Conservation (phyloP, 2,888 invertebrate species). For the Lissocephala sabroskyi region DNA sequence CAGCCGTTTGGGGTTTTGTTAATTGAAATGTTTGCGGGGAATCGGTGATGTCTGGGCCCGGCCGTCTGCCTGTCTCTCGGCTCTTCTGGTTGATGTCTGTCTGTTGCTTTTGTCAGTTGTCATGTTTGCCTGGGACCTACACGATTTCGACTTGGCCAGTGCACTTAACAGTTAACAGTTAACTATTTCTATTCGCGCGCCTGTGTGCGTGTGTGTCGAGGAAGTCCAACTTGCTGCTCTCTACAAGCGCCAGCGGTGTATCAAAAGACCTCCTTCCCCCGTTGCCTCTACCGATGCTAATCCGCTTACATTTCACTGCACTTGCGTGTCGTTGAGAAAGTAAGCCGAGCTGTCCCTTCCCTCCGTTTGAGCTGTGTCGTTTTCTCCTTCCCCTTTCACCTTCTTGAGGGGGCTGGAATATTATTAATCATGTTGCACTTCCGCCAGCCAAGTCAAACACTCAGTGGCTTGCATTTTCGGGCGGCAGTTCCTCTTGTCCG, state of each 20-base stretch:
- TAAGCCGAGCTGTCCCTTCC: too few species aligned
- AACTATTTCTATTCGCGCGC: conserved; percentile 7
- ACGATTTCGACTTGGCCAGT: conserved; percentile 26
- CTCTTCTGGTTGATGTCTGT: conserved; percentile 25
- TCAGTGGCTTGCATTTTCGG: too few species aligned
- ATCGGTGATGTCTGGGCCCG: conserved; percentile 12
- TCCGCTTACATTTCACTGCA: not conserved
- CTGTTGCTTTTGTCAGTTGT: conserved; percentile 37
- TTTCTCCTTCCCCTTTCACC: too few species aligned
- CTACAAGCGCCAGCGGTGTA: conserved; percentile 1
- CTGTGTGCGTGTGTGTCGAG: not conserved
- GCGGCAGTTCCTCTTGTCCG: not conserved
- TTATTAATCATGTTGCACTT: conserved; percentile 31
- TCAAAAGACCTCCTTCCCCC: not conserved
- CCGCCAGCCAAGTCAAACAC: conserved; percentile 19
- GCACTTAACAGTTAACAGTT: conserved; percentile 28
- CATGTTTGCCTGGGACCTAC: conserved; percentile 32
- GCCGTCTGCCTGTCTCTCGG: conserved; percentile 17
- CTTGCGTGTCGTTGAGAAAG: not conserved
- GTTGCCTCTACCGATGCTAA: not conserved
- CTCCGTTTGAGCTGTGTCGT: too few species aligned
- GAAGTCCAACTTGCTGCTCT: not conserved
- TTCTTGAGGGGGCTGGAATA: too few species aligned
- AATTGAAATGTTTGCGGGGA: conserved; percentile 51
- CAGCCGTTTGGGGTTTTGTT: conserved; percentile 24